phyloP scores from a whole-genome alignment of 2,113 vertebrate species.

The Ptychochromis oligacanthus region DNA sequence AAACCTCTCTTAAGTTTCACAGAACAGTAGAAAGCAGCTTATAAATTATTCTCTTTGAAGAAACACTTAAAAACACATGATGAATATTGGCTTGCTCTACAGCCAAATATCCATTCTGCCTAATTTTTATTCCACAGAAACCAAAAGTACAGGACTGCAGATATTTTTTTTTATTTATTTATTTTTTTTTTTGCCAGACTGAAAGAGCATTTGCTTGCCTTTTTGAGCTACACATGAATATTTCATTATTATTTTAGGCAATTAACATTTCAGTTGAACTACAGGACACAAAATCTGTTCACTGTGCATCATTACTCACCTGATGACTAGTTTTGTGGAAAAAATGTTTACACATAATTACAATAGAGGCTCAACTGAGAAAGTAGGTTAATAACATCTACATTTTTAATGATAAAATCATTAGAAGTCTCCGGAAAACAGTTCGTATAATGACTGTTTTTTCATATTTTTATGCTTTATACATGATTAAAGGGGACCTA shows the following conservation, averaged over 20 bases:
- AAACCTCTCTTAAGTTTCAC: slow-evolving; percentile 15
- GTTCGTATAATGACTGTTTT: not conserved
- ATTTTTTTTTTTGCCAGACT: not conserved
- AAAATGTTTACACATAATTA: slow-evolving; percentile 31
- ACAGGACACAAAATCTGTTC: not conserved
- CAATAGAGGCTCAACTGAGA: slow-evolving; percentile 14
- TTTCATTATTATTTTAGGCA: slow-evolving; percentile 6
- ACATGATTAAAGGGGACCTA: not conserved
- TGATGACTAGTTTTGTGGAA: not conserved
- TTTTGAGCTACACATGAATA: not conserved
- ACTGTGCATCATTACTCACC: not conserved
- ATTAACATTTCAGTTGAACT: slow-evolving; percentile 27
- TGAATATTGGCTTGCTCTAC: not conserved
- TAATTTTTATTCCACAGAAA: not conserved
- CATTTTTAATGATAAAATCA: slow-evolving; percentile 60
- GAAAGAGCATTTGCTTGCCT: not conserved
- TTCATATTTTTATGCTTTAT: slow-evolving; percentile 4
- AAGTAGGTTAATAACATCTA: slow-evolving; percentile 56
- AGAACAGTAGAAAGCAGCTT: slow-evolving; percentile 8
- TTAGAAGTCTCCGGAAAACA: slow-evolving; percentile 15
- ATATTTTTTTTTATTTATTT: not conserved
- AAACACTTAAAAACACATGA: slow-evolving; percentile 5
- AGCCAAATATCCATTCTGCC: slow-evolving; percentile 4
- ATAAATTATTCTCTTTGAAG: not conserved
- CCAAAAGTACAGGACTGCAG: not conserved